Evolutionary conservation across 2,797 vertebrate species (phyloP).

Genomic region (Cossypha niveicapilla): DNA sequence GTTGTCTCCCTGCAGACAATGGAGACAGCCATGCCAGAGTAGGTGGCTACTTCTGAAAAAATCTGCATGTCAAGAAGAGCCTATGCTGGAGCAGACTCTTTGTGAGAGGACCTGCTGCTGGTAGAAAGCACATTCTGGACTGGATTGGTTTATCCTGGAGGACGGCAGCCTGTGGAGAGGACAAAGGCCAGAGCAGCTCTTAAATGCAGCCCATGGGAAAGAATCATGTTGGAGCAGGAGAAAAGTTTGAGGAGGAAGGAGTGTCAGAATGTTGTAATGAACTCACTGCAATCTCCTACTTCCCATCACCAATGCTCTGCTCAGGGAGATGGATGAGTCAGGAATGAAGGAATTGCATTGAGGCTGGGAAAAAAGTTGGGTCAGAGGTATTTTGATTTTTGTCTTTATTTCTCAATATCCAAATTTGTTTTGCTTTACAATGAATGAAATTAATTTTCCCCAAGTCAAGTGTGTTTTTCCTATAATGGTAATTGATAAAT

Average conservation of each 20-base stretch:
- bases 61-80: not conserved
- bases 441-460: not conserved
- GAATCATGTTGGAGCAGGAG: fast-evolving
- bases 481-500: not conserved
- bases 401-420: not conserved
- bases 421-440: not conserved
- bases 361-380: not conserved
- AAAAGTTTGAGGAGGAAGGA: not conserved
- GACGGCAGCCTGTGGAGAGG: not conserved
- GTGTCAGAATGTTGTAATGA: not conserved
- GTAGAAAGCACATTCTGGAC: not conserved
- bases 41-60: not conserved
- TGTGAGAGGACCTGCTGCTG: not conserved
- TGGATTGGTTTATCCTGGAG: not conserved
- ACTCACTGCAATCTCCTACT: not conserved
- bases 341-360: not conserved
- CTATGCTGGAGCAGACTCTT: not conserved
- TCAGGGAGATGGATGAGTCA: not conserved
- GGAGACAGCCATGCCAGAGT: not conserved
- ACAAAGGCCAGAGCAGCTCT: not conserved
- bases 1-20: not conserved
- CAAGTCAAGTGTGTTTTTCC: not conserved
- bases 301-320: not conserved
- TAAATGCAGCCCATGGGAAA: not conserved
- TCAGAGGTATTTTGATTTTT: not conserved